Conservation (phyloP, 1,140 invertebrate genomes). For the Drosophila eugracilis region DNA sequence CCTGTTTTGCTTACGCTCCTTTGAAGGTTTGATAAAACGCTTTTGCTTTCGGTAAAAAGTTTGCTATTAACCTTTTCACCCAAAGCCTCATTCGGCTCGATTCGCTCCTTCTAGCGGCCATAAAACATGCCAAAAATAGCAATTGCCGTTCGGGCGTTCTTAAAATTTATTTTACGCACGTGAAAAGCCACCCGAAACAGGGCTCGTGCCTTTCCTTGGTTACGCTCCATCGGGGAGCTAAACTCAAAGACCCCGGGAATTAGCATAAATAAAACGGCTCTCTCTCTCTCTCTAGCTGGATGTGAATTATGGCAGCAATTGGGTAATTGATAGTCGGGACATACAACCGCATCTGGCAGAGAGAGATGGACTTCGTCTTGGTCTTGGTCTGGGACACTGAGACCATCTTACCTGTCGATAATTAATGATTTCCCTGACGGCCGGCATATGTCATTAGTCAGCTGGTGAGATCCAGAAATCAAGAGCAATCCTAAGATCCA, state of each 20-base stretch:
- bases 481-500: background rate
- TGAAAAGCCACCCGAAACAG: slow-evolving; percentile 55
- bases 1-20: slow-evolving; percentile 57
- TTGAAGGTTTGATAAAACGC: slow-evolving; percentile 55
- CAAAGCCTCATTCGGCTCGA: background rate
- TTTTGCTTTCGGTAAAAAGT: slow-evolving; percentile 47
- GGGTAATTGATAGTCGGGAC: slow-evolving; percentile 42
- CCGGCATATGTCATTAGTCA: slow-evolving; percentile 67
- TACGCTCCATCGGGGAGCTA: background rate
- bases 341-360: no score
- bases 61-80: slow-evolving; percentile 72
- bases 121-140: slow-evolving; percentile 81
- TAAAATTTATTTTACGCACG: slow-evolving; percentile 79
- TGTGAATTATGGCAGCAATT: slow-evolving; percentile 49
- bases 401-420: slow-evolving; percentile 55
- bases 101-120: slow-evolving; percentile 23
- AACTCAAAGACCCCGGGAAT: slow-evolving; percentile 27
- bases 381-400: no score
- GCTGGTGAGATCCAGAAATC: slow-evolving; percentile 22
- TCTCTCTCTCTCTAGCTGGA: background rate
- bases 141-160: slow-evolving; percentile 44
- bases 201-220: slow-evolving; percentile 5
- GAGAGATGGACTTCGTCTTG: background rate
- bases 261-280: slow-evolving; percentile 58
- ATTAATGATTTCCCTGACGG: slow-evolving; percentile 56